phyloP scores from a whole-genome alignment of 2,888 invertebrate species.

The Alviniconcha strummeri region DNA sequence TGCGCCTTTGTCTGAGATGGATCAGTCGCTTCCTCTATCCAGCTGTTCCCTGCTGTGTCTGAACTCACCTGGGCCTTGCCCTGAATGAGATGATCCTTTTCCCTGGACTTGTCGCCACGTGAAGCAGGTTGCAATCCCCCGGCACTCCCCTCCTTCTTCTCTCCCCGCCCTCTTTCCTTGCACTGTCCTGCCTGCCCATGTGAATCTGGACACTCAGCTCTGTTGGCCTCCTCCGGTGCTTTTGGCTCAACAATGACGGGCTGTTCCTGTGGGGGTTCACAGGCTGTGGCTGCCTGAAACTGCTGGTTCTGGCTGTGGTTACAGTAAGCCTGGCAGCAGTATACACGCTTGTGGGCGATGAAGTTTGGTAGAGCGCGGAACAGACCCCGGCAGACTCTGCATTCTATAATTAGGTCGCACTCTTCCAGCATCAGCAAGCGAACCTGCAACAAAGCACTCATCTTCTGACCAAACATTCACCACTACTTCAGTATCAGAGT shows the following conservation, averaged over 20 bases:
- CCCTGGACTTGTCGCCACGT: not conserved
- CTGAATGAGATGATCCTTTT: too few relatives aligned
- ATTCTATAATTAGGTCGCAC: conserved; percentile 92
- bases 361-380: conserved; percentile 92
- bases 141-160: too few relatives aligned
- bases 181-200: too few relatives aligned
- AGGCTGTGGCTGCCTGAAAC: not conserved
- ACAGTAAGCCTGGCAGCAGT: conserved; percentile 77
- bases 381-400: conserved; percentile 88
- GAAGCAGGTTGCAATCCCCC: not conserved
- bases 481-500: too few relatives aligned
- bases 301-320: conserved; percentile 68
- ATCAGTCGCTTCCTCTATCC: too few relatives aligned
- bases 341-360: conserved; percentile 90
- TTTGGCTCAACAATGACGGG: conserved; percentile 22
- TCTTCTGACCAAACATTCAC: too few relatives aligned
- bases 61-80: too few relatives aligned
- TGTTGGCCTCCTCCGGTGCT: not conserved
- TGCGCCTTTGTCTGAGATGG: too few relatives aligned
- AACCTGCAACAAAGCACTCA: conserved; percentile 69
- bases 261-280: not conserved
- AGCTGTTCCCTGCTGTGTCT: too few relatives aligned
- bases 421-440: conserved; percentile 85
- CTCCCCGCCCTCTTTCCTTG: too few relatives aligned
- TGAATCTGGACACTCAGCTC: not conserved